A percentile compares a stretch with the other conserved stretches of the same genome.
Evolutionary conservation across 2,113 vertebrate genomes (phyloP).

Genomic region (Gymnobelideus leadbeateri): DNA sequence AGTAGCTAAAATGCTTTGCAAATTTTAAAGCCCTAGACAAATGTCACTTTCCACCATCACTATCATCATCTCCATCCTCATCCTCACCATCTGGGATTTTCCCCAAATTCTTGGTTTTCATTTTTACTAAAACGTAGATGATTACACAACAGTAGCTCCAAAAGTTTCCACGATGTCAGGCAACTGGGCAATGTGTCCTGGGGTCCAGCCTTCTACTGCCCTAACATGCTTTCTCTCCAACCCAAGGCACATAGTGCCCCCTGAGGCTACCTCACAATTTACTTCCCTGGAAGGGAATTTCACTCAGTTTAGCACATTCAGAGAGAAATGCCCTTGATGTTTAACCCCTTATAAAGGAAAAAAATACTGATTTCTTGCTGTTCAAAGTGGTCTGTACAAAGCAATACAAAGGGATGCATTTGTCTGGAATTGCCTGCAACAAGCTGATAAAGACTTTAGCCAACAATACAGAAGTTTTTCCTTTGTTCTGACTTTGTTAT

Average conservation of each 20-base stretch:
- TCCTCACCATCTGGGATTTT: not conserved
- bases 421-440: slow-evolving; percentile 50
- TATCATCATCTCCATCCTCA: not conserved
- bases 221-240: not conserved
- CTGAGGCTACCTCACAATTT: not conserved
- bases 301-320: not conserved
- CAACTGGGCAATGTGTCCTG: not conserved
- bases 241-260: not conserved
- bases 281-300: not conserved
- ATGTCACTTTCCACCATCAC: not conserved
- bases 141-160: not conserved
- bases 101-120: not conserved
- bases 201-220: not conserved
- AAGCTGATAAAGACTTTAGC: slow-evolving; percentile 62
- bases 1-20: not conserved
- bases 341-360: slow-evolving; percentile 2
- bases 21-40: not conserved
- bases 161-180: not conserved
- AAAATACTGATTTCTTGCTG: not conserved
- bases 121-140: not conserved
- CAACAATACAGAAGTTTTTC: slow-evolving; percentile 62
- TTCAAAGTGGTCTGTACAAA: not conserved
- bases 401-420: slow-evolving; percentile 1
- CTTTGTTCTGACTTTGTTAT: slow-evolving; percentile 61
- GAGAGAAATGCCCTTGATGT: not conserved